Evolutionary conservation across 2,888 invertebrate species (phyloP), one percentile per base, ranked within the genome.

Genomic region (Agrotis puta): DNA sequence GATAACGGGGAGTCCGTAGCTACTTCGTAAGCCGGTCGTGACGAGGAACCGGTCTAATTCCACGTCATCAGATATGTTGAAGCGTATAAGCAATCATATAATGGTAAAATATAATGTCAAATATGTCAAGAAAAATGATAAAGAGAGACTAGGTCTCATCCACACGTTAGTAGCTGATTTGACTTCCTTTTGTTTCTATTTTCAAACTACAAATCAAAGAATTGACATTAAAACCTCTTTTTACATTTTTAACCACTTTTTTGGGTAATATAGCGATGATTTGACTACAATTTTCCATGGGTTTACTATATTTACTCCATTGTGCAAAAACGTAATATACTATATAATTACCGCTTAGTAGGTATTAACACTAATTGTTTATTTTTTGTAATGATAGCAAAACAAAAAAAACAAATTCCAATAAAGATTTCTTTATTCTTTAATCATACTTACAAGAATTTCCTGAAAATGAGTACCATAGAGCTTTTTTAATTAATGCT

Each of bases 121-220:
- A 93, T 92, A 93, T 91, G 92, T 92, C 94, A 94, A 93, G 93
- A 93, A 94, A 77, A 93, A 93, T 91, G 89, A 92, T 92, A 94
- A 94, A 94, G 93, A 93, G 94, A 94, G 94, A 90, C 92, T 86
- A 86, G 89, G 93, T 92, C 94, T 95, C 95, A 94, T 86, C 94
- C 92, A 92, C 94, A 94, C 94, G 92, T 87, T 85, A 94, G 95
- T 95, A 95, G 95, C 95, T 94, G 84, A 93, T 93, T 91, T 88
- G 95, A 95, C 95, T 91, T 94, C 91, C 93, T 93, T 95, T 95
- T 94, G 0, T 20, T 72, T 33, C 50, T 22, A 50, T 72, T 62
- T 18, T 20, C 14, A 18, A 7, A 3, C 3, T 0, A 5, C 3
- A 7, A 7, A 13, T 27, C 1, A 5, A 9, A 0, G 16, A 14